A percentile compares a stretch with the other conserved stretches of the same genome.
Conservation (phyloP, 2,113 vertebrate species). For the Triplophysa tibetana region DNA sequence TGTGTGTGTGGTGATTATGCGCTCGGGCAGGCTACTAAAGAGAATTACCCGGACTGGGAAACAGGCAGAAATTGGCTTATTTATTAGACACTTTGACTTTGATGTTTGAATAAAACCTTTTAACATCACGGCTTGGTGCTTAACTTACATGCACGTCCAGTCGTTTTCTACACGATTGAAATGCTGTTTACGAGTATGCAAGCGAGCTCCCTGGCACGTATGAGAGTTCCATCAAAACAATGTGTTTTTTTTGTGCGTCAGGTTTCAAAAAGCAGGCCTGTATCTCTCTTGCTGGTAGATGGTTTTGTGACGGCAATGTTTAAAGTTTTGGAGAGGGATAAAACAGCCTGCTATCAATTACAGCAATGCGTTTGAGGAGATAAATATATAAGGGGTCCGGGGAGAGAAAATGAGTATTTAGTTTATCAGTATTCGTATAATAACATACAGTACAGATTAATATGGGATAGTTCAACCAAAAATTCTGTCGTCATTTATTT, state of each 20-base stretch:
- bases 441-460: neutral
- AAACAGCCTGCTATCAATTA: constrained; percentile 68
- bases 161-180: neutral
- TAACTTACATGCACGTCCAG: constrained; percentile 12
- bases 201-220: neutral
- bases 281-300: constrained; percentile 58
- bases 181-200: neutral
- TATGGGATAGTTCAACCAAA: neutral
- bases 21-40: constrained; percentile 29
- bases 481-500: too few species aligned
- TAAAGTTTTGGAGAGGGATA: constrained; percentile 65
- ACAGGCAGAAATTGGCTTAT: constrained; percentile 15
- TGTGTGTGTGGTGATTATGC: constrained; percentile 51
- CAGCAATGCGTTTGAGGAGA: constrained; percentile 62
- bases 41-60: neutral
- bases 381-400: constrained; percentile 16
- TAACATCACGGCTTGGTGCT: neutral
- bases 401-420: constrained; percentile 12
- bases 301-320: constrained; percentile 67
- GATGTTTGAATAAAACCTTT: constrained; percentile 7
- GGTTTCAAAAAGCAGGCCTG: constrained; percentile 51
- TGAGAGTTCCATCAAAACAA: neutral
- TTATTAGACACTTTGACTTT: constrained; percentile 5
- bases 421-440: constrained; percentile 2
- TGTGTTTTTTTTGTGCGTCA: constrained; percentile 36